phyloP scores from a whole-genome alignment of 2,113 vertebrate genomes.

The Argyrosomus japonicus region DNA sequence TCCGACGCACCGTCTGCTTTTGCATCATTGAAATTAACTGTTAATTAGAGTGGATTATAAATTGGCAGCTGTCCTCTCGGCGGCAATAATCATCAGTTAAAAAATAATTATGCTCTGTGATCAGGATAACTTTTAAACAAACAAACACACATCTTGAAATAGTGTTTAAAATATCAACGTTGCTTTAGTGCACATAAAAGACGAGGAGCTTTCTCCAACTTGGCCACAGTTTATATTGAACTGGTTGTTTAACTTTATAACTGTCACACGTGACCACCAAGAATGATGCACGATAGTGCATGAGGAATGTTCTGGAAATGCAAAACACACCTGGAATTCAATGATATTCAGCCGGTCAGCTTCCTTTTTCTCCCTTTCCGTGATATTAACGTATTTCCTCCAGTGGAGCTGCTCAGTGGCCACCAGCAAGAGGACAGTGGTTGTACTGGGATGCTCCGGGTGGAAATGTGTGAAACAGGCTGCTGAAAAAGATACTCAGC shows the following conservation, averaged over 20 bases:
- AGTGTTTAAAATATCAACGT: constrained; percentile 69
- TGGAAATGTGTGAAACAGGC: not conserved
- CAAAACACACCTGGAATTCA: constrained; percentile 35
- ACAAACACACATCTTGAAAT: constrained; percentile 54
- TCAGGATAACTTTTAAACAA: constrained; percentile 46
- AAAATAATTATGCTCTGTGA: constrained; percentile 60
- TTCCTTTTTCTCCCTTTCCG: not conserved
- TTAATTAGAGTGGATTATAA: constrained; percentile 47
- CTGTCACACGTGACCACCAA: constrained; percentile 25
- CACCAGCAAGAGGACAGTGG: not conserved
- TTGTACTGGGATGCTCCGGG: not conserved
- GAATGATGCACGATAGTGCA: constrained; percentile 17
- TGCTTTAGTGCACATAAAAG: constrained; percentile 65
- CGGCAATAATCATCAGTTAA: constrained; percentile 47
- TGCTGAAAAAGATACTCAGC: constrained; percentile 11
- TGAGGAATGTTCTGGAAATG: constrained; percentile 53
- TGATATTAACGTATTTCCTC: not conserved
- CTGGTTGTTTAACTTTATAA: constrained; percentile 21
- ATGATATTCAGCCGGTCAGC: not conserved
- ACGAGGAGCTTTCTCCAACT: constrained; percentile 12
- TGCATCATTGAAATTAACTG: constrained; percentile 22
- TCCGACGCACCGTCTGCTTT: constrained; percentile 18
- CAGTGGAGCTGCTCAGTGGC: not conserved
- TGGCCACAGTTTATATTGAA: constrained; percentile 41
- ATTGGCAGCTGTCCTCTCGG: constrained; percentile 54